Evolutionary conservation across 2,113 vertebrate species (phyloP), one percentile per base, ranked within the genome.

Genomic region (Nansenia antarctica): DNA sequence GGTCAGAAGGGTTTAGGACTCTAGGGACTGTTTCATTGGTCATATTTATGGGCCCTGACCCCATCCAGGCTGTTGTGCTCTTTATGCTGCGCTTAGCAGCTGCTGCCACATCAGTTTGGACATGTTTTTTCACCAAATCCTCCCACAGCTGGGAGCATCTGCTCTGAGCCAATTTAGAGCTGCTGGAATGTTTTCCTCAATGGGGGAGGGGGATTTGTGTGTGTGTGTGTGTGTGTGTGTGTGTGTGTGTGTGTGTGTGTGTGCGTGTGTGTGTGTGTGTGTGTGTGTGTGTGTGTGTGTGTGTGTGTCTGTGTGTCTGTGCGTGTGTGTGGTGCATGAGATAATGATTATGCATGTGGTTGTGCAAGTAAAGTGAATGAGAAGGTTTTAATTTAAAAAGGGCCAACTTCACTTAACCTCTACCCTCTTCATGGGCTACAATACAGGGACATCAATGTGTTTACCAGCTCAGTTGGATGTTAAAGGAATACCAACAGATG

Each of bases 61-160:
- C 27, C 26, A 62, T 4, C 30, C 37, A 73, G 70, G 31, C 34
- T 74, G 53, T 39, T 72, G 58, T 66, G 29, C 47, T 52, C 52
- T 60, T 67, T 1, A 3, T 67, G 64, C 61, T 77, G 76, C 59
- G 68, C 30, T 39, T 34, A 58, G 73, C 76, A 82, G 67, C 60
- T 64, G 76, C 54, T 67, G 67, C 9, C 34, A 53, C 71, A 59
- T 70, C 54, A 69, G 15, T 63, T 61, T 29, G 14, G 68, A 47
- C 64, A 26, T 45, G 24, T 29, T 62, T 47, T 59, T 45, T 47
- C 5, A 60, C 27, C 26, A 72, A 78, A 82, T 76, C 66, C 59
- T 47, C 14, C 26, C n/a, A 35, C 69, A 76, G 72, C 70, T 78
- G 69, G 68, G 35, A 76, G 39, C 31, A 26, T 78, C 45, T 65